A percentile compares a stretch with the other conserved stretches of the same genome.
These are phyloP conservation scores for Enteromius anoplus DNA, from an alignment of 2,797 vertebrate genomes.

Conservation along the genomic window DNA sequence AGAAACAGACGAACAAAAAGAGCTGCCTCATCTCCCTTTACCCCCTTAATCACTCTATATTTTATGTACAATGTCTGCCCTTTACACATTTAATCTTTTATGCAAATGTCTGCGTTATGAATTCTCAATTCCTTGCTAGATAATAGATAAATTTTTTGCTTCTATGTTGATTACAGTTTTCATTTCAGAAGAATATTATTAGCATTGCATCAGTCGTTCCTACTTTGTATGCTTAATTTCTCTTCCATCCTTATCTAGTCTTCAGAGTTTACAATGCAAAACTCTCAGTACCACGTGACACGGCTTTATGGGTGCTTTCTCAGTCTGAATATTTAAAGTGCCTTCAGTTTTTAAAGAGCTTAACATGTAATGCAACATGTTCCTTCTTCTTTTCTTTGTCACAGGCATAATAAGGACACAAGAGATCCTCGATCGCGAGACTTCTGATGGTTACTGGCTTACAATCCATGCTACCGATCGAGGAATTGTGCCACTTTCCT, in stretches of 20 bases:
- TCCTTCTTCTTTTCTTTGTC: constrained; percentile 50
- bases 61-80: constrained; percentile 10
- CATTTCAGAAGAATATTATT: constrained; percentile 24
- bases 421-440: constrained; percentile 81
- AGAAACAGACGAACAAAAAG: constrained; percentile 28
- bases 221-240: background rate
- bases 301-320: constrained; percentile 36
- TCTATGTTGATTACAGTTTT: background rate
- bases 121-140: constrained; percentile 16
- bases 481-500: constrained; percentile 81
- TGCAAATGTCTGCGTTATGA: constrained; percentile 13
- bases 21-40: constrained; percentile 15
- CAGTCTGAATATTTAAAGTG: constrained; percentile 7
- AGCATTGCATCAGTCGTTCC: background rate
- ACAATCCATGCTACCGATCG: constrained; percentile 83
- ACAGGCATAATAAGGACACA: constrained; percentile 82
- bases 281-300: constrained; percentile 38
- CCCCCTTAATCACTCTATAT: constrained; percentile 26
- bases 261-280: constrained; percentile 52
- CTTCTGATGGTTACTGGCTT: constrained; percentile 82
- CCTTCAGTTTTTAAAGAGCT: background rate
- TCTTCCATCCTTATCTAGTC: constrained; percentile 23
- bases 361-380: constrained; percentile 55
- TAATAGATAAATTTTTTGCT: background rate
- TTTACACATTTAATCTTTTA: constrained; percentile 27